These are phyloP conservation scores for Papilio elwesi DNA, from an alignment of 2,888 invertebrate genomes.

Conservation along the genomic window DNA sequence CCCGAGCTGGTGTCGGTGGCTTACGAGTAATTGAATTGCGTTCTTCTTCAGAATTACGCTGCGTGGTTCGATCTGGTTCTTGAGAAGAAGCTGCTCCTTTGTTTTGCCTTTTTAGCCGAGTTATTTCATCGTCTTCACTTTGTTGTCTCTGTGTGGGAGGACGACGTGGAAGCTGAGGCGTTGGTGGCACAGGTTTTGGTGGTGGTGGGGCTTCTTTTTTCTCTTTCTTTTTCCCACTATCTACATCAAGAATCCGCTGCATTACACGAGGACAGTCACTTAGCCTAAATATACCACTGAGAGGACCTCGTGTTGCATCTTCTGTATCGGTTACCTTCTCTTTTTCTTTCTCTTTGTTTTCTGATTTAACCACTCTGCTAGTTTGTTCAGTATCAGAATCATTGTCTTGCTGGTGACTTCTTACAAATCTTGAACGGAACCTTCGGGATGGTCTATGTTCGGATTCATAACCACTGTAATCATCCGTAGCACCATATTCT, in stretches of 20 bases:
- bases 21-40: slow-evolving; percentile 84
- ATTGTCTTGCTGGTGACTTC: slow-evolving; percentile 88
- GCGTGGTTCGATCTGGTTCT: slow-evolving; percentile 84
- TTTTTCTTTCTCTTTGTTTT: slow-evolving; percentile 85
- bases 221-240: slow-evolving; percentile 89
- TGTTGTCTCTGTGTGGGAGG: slow-evolving; percentile 89
- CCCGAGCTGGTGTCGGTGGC: slow-evolving; percentile 88
- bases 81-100: slow-evolving; percentile 87
- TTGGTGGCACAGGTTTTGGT: slow-evolving; percentile 83
- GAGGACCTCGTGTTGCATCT: slow-evolving; percentile 92
- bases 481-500: slow-evolving; percentile 85
- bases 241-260: slow-evolving; percentile 93
- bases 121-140: slow-evolving; percentile 95
- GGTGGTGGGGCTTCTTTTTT: slow-evolving; percentile 87
- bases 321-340: slow-evolving; percentile 94
- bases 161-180: slow-evolving; percentile 82
- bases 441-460: slow-evolving; percentile 86
- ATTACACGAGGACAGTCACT: slow-evolving; percentile 95
- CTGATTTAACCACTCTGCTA: slow-evolving; percentile 86
- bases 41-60: slow-evolving; percentile 83
- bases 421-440: slow-evolving; percentile 89
- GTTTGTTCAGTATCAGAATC: slow-evolving; percentile 90
- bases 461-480: slow-evolving; percentile 89
- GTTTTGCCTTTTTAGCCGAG: slow-evolving; percentile 93
- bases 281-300: slow-evolving; percentile 94